Evolutionary conservation across 2,797 vertebrate species (phyloP), one percentile per base, ranked within the genome.

Genomic region (Ibycter americanus): DNA sequence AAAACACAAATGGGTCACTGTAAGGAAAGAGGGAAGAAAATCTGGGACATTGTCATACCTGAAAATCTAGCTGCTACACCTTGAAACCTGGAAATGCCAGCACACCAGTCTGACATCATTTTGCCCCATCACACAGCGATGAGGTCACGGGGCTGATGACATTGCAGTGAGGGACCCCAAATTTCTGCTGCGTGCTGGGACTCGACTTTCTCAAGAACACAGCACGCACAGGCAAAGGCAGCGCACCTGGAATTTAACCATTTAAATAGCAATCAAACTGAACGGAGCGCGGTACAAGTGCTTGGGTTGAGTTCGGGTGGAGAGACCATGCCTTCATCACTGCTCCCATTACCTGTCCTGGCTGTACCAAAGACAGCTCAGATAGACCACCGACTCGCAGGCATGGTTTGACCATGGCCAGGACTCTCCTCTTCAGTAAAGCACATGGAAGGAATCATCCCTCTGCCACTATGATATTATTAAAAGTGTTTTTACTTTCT

Each of bases 311-410:
- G 15, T 27, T 5, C 44, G 19, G 32, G 18, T 32, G 51, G 44
- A 51, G 42, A 42, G 12, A 44, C 26, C 14, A 19, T 31, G 38
- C 17, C 38, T 20, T 27, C 5, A 3, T 15, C 21, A 5, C n/a
- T 12, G 18, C 26, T 21, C 18, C 44, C 0, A 2, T 16, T 5
- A 7, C 21, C 22, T 8, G 15, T 7, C 36, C 55, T 25, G 23
- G 23, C 56, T 11, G 36, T 42, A 27, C 26, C 5, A 1, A 15
- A 44, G 34, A 7, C 20, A 25, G 11, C 46, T 27, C 32, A 23
- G 55, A 11, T 3, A 6, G 16, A 19, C 14, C 56, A 25, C 8
- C 0, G 1, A 7, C 40, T 20, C 15, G 36, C 40, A n/a, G 38
- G 22, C 15, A 40, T 8, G 15, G 23, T n/a, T 62, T 47, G 66